Evolutionary conservation across 2,888 invertebrate species (phyloP).

Genomic region (Pteria penguin): DNA sequence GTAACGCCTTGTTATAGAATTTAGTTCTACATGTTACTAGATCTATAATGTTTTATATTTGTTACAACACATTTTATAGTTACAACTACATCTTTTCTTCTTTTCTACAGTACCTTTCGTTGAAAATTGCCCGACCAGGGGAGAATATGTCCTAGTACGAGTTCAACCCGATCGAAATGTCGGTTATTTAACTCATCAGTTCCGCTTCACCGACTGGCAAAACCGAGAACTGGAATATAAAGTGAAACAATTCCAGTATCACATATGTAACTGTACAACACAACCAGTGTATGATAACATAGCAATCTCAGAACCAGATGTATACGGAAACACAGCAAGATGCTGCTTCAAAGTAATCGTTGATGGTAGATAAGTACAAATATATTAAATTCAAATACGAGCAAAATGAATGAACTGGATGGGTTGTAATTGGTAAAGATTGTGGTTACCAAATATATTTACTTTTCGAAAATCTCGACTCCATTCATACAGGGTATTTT

Average conservation of each 20-base stretch:
- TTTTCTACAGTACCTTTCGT: not conserved
- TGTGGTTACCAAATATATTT: no score
- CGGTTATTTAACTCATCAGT: not conserved
- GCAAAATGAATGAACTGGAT: no score
- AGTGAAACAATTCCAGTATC: not conserved
- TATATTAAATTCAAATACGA: not conserved
- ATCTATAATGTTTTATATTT: no score
- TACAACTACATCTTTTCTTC: no score
- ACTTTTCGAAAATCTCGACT: no score
- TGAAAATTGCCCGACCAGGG: not conserved
- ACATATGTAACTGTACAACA: not conserved
- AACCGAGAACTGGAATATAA: not conserved
- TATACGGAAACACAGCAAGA: not conserved
- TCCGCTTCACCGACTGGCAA: not conserved
- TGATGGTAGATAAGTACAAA: not conserved
- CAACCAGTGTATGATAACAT: not conserved
- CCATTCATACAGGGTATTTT: no score
- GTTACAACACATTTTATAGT: no score
- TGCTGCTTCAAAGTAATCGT: not conserved
- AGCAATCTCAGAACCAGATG: not conserved
- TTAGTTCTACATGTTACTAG: no score
- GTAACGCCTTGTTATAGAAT: no score
- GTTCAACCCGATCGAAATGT: not conserved
- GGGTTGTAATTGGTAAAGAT: no score
- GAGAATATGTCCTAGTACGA: not conserved